Base-by-base conservation (phyloP, 2,113 vertebrate species). In the Sapayoa aenigma region DNA sequence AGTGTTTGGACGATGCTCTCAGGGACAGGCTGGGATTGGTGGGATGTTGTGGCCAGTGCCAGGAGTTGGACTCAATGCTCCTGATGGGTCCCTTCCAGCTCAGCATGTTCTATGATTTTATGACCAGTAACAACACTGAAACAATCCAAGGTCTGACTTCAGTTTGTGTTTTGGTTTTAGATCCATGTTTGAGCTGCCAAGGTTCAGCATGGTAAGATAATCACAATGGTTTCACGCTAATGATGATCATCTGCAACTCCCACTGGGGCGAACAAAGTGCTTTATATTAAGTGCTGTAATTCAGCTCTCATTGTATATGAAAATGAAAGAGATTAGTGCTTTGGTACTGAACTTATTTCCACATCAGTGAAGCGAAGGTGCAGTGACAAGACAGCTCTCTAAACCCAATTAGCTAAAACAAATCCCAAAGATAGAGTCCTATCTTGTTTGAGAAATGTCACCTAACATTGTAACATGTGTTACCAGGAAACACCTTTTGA, bases 391-490 rank as follows among this genome's bases (percentile, higher is more conserved):
- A 77, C 65, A 94, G 74, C 56, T 72, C 86, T 87, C 78, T 73
- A 74, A 97, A 85, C 49, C 31, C 78, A 81, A 44, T 92, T 78
- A 93, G 47, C 63, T 63, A 37, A 65, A 84, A 50, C 37, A 33
- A 95, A 52, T 89, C 91, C 74, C 84, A 88, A 65, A 83, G 90
- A 86, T 73, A 53, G 72, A 89, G 47, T 78, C 35, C 73, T 27
- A 6, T 31, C 90, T 93, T 46, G n/a, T 84, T 68, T 65, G 83
- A 80, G 78, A 87, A 87, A 84, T 94, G 92, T 96, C 95, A 84
- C 60, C 77, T 73, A 72, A 76, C 46, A 18, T 9, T 88, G 74
- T 53, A 90, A 94, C 78, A 81, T 5, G 60, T 77, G 86, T 93
- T 84, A 78, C 75, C 55, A 68, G 71, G 89, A 74, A 85, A 80